A percentile compares a stretch with the other conserved stretches of the same genome.
Conservation (phyloP, 1,140 invertebrate species). For the Leptinotarsa undecemlineata region DNA sequence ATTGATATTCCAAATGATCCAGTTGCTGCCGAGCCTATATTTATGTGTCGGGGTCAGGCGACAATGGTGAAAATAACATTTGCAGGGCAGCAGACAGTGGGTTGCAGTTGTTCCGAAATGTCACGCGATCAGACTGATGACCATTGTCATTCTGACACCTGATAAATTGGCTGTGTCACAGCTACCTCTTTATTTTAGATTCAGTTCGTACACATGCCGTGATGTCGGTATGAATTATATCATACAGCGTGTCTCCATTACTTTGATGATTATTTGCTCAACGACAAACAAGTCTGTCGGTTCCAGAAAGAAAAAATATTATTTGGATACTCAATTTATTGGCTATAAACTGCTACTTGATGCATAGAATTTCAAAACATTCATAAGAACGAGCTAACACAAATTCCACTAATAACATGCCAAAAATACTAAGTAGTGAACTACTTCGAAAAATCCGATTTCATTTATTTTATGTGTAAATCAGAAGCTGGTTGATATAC, state of each 20-base stretch:
- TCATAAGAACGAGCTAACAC: too few relatives aligned
- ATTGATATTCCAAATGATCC: neutral
- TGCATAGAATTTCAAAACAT: too few relatives aligned
- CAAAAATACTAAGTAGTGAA: too few relatives aligned
- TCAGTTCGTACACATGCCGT: neutral
- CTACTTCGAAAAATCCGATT: too few relatives aligned
- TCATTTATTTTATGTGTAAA: too few relatives aligned
- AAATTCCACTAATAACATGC: too few relatives aligned
- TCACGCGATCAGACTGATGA: slow-evolving; percentile 41
- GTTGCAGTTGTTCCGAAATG: slow-evolving; percentile 39
- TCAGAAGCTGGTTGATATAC: too few relatives aligned
- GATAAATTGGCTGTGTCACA: slow-evolving; percentile 38
- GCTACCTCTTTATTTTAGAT: slow-evolving; percentile 19
- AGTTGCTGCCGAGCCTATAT: slow-evolving; percentile 30
- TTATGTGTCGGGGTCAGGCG: slow-evolving; percentile 33
- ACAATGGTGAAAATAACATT: slow-evolving; percentile 41
- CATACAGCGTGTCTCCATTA: neutral
- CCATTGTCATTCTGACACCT: slow-evolving; percentile 42
- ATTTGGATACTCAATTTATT: too few relatives aligned
- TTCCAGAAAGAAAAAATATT: too few relatives aligned
- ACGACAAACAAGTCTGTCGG: too few relatives aligned
- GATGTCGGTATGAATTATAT: neutral
- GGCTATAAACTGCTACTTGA: too few relatives aligned
- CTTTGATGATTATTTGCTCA: neutral
- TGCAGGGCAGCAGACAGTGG: slow-evolving; percentile 30